Evolutionary conservation across 2,113 vertebrate genomes (phyloP), one percentile per base, ranked within the genome.

Genomic region (Telmatochromis sp.): DNA sequence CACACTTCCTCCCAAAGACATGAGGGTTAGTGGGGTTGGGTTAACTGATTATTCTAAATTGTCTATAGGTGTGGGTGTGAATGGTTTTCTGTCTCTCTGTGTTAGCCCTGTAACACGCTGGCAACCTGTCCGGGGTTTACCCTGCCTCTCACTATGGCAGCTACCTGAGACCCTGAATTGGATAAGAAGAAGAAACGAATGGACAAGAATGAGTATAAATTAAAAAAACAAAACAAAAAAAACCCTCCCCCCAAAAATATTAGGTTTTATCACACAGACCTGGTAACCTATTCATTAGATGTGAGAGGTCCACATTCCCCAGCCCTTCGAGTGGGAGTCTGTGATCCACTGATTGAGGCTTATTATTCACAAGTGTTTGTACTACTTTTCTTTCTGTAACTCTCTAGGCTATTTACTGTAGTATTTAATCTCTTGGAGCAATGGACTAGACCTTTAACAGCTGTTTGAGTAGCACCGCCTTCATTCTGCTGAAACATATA

Each of bases 181-280:
- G 35, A 40, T 68, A 40, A 68, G 35, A 21, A 40, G 1, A 68
- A 40, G 2, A 40, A 68, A 68, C 3, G 0, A 21, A 68, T 21
- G 11, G 35, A 68, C 68, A 73, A 26, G 21, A 73, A 45, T 73
- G 8, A 45, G 8, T 45, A 45, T 2, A 73, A 47, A 71, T 40
- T 10, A 3, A 37, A 3, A 37, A 68, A 35, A 12, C 0, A 10
- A 35, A 35, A 19, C 2, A 60, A 5, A 21, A 12, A 35, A 65
- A 65, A 0, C 1, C 17, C 33, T 5, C 19, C 7, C 33, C 33
- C 3, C 0, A 9, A 71, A 3, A 42, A 19, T 7, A 78, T 63
- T 19, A 4, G 28, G 26, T 60, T 33, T 78, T 31, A 28, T 78
- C 71, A 78, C 23, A 13, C 71, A 50, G 71, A 50, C 71, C 71